Conservation (phyloP, 2,888 invertebrate species). For the Busseola fusca region DNA sequence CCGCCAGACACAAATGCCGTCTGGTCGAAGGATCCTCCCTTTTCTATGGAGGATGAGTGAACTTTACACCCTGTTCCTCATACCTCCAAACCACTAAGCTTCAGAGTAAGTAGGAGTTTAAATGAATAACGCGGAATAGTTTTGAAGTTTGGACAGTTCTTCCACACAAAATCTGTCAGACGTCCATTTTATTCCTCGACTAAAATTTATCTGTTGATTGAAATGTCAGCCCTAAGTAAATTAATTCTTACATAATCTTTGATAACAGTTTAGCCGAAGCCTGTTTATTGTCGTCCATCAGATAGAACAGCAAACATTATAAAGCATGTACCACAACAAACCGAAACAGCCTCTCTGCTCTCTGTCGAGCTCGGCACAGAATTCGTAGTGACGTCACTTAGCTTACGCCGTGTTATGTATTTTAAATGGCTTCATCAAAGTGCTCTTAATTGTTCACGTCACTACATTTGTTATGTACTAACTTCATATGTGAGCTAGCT, state of each 20-base stretch:
- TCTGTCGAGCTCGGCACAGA: not conserved
- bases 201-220: too few relatives aligned
- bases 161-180: too few relatives aligned
- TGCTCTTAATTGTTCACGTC: constrained; percentile 22
- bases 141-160: too few relatives aligned
- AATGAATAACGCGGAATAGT: not conserved
- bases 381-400: constrained; percentile 17
- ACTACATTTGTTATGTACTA: not conserved
- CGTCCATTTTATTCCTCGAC: too few relatives aligned
- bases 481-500: not conserved
- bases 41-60: too few relatives aligned
- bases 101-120: not conserved
- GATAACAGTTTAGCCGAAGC: too few relatives aligned
- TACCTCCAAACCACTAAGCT: not conserved
- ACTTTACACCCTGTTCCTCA: too few relatives aligned
- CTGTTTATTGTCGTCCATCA: not conserved
- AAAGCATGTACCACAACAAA: not conserved
- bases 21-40: too few relatives aligned
- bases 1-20: too few relatives aligned
- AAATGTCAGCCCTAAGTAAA: not conserved
- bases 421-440: constrained; percentile 23
- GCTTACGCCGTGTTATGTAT: constrained; percentile 2
- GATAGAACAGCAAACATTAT: not conserved
- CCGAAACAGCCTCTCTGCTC: not conserved
- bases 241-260: not conserved